Percentiles rank a stretch among this genome's conserved stretches.
These are phyloP conservation scores for Machimus rusticus DNA, from an alignment of 2,888 invertebrate species.

Conservation along the genomic window DNA sequence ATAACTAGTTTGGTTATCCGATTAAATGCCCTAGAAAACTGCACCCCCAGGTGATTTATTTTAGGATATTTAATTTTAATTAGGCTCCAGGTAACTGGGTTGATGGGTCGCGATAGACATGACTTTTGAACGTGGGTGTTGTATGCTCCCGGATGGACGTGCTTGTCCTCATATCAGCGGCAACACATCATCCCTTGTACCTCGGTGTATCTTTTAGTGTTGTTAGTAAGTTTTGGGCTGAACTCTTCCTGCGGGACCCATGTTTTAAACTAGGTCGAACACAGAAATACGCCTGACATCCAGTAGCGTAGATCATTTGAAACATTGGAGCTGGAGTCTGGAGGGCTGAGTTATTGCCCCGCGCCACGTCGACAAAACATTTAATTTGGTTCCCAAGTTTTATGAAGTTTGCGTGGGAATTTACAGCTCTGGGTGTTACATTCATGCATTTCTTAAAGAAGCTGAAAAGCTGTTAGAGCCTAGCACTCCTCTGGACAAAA, in stretches of 20 bases:
- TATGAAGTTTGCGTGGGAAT: constrained; percentile 19
- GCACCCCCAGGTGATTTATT: not conserved
- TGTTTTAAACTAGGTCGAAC: not conserved
- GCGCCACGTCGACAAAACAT: not conserved
- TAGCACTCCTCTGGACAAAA: not conserved
- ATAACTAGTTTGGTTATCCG: not conserved
- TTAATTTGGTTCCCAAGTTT: constrained; percentile 17
- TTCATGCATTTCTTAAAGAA: not conserved
- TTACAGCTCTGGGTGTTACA: not conserved
- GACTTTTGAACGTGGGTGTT: not conserved
- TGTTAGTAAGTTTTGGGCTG: not conserved
- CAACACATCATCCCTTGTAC: not conserved
- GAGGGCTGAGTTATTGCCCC: not conserved
- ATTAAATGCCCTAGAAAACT: not conserved
- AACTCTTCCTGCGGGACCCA: not conserved
- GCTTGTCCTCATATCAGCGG: not conserved
- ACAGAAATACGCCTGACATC: not conserved
- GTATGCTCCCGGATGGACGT: not conserved
- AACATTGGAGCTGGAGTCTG: not conserved
- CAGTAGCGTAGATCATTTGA: not conserved
- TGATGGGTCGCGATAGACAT: not conserved
- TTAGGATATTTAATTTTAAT: not conserved
- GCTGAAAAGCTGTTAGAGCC: not conserved
- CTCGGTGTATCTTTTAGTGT: not conserved
- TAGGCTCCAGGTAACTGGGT: not conserved